Conservation (phyloP, 2,888 invertebrate genomes). For the Eulithis prunata region DNA sequence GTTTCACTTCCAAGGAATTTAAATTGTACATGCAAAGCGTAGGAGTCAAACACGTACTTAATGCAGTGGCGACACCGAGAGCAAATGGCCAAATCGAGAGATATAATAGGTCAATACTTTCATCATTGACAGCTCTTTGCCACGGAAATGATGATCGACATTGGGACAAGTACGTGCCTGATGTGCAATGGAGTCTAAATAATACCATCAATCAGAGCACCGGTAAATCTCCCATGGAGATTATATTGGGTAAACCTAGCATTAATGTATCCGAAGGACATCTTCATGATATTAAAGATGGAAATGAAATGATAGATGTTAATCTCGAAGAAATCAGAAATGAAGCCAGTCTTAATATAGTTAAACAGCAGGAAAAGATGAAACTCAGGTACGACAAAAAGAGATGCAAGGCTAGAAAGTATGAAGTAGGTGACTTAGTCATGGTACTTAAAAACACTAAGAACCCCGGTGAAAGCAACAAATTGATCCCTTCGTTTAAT, state of each 20-base stretch:
- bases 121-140: background rate
- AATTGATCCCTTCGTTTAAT: background rate
- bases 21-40: background rate
- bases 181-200: too few relatives aligned
- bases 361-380: background rate
- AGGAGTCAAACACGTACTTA: background rate
- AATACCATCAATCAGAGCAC: too few relatives aligned
- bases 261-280: too few relatives aligned
- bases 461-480: background rate
- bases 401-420: background rate
- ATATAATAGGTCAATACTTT: too few relatives aligned
- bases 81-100: conserved; percentile 1
- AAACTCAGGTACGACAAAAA: conserved; percentile 4
- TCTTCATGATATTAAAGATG: too few relatives aligned
- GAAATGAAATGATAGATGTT: too few relatives aligned
- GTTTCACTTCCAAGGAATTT: conserved; percentile 3
- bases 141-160: too few relatives aligned
- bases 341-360: background rate
- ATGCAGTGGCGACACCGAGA: conserved; percentile 7
- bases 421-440: background rate
- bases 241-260: too few relatives aligned
- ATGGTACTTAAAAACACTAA: background rate
- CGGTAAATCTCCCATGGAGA: too few relatives aligned
- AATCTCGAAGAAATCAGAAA: background rate
- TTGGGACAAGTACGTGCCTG: too few relatives aligned